Evolutionary conservation across 2,113 vertebrate species (phyloP), one percentile per base, ranked within the genome.

Genomic region (Isurus oxyrinchus): DNA sequence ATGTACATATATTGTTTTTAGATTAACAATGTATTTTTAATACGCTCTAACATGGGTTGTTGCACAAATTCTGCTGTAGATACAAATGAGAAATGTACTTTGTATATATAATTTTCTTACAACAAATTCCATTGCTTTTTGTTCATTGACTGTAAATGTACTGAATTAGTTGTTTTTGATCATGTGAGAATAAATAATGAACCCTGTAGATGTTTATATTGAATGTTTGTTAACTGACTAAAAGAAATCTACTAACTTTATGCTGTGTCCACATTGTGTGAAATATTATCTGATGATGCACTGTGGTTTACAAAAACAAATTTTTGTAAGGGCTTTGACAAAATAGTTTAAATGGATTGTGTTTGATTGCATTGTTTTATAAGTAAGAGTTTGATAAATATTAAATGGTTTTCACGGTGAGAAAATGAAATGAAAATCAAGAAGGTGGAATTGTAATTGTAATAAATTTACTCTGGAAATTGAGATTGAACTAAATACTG

Each of bases 1-100:
- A 97, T 99, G 98, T 99, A 99, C 66, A 95, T 98, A 99, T 98
- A 98, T 98, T 98, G 99, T 99, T 99, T 99, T 98, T 99, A 99
- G 98, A 99, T 98, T 98, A 98, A 98, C 98, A 98, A 97, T 98
- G 98, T 99, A 99, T 99, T 99, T 91, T 99, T 99, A 99, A 98
- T 98, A 98, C 98, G 97, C 94, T 53, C 23, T 95, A 95, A 95
- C 44, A 69, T 95, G 66, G 94, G 94, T 72, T 95, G 94, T 95
- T 95, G 94, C 94, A 95, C 67, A 95, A 95, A 72, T 95, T 95
- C 94, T 95, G 94, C 44, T 95, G 94, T 95, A 95, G 94, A 95
- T 95, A 95, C 94, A 95, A 95, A 95, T 95, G 44, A 95, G 94
- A 95, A 72, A 49, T 72, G 94, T 95, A 95, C 94, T 95, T 95